These are phyloP conservation scores for Cataglyphis hispanica DNA, from an alignment of 1,140 invertebrate species.

Conservation along the genomic window DNA sequence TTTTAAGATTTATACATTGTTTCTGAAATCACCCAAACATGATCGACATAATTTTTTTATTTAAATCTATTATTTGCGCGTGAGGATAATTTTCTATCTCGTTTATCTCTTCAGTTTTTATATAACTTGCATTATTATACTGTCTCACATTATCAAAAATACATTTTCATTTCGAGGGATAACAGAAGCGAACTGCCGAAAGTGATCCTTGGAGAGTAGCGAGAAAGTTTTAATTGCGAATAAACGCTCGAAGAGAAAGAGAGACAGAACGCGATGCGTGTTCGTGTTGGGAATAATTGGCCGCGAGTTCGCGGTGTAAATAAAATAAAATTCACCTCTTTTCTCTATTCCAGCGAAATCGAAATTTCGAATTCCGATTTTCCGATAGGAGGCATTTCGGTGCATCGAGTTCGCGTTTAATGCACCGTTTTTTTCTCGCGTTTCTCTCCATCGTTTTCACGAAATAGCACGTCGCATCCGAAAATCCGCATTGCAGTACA, in stretches of 20 bases:
- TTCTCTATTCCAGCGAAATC: too few species aligned
- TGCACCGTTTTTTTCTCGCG: not conserved
- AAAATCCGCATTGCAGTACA: conserved; percentile 50
- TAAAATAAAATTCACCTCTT: conserved; percentile 35
- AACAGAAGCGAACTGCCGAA: not conserved
- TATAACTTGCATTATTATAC: not conserved
- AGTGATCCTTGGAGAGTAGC: not conserved
- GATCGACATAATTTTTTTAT: not conserved
- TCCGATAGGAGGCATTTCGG: not conserved
- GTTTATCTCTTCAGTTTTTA: not conserved
- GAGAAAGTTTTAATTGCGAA: conserved; percentile 4
- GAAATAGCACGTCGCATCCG: conserved; percentile 7
- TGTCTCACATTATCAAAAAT: not conserved
- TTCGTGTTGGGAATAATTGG: conserved; percentile 6
- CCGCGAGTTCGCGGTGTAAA: conserved; percentile 25
- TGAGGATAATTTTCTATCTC: not conserved
- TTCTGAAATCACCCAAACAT: not conserved
- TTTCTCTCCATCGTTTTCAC: conserved; percentile 13
- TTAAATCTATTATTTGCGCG: not conserved
- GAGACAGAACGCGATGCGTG: not conserved
- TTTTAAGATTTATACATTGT: not conserved
- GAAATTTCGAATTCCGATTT: conserved; percentile 20
- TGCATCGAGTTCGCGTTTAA: not conserved
- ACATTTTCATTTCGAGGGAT: conserved; percentile 12
- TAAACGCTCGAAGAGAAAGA: not conserved